Conservation (phyloP, 53 echinoderm and acorn worm genomes). For the Hippasteria phrygiana region DNA sequence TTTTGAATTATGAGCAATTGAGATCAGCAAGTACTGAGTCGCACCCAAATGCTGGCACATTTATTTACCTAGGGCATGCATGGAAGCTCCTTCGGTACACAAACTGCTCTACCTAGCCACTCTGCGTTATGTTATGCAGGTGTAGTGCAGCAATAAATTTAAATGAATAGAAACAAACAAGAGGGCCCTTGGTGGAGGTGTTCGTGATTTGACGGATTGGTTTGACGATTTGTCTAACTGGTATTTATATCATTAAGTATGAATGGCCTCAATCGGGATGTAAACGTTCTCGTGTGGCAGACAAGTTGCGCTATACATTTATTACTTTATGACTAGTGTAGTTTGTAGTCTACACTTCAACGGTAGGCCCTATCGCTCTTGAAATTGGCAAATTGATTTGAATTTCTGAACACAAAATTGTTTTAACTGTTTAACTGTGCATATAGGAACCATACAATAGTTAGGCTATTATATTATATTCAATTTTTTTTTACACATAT, state of each 20-base stretch:
- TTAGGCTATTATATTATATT: too few species aligned
- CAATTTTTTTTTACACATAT: too few species aligned
- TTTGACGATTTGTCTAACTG: slow-evolving; percentile 18
- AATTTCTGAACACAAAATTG: too few species aligned
- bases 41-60: slow-evolving; percentile 40
- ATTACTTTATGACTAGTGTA: too few species aligned
- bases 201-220: slow-evolving; percentile 23
- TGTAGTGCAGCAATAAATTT: slow-evolving; percentile 39
- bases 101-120: slow-evolving; percentile 1
- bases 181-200: not conserved
- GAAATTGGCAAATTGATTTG: too few species aligned
- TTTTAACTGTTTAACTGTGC: too few species aligned
- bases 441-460: too few species aligned
- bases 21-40: slow-evolving; percentile 25
- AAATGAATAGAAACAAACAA: slow-evolving; percentile 38
- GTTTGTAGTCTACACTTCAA: too few species aligned
- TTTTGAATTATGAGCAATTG: slow-evolving; percentile 38
- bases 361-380: too few species aligned
- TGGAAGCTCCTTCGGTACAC: slow-evolving; percentile 45
- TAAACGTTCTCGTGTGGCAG: too few species aligned
- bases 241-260: not conserved
- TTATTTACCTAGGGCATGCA: slow-evolving; percentile 40
- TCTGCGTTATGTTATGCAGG: not conserved
- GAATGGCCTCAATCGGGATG: not conserved
- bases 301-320: too few species aligned